Conservation (phyloP, 2,797 vertebrate species). For the Channa striata region DNA sequence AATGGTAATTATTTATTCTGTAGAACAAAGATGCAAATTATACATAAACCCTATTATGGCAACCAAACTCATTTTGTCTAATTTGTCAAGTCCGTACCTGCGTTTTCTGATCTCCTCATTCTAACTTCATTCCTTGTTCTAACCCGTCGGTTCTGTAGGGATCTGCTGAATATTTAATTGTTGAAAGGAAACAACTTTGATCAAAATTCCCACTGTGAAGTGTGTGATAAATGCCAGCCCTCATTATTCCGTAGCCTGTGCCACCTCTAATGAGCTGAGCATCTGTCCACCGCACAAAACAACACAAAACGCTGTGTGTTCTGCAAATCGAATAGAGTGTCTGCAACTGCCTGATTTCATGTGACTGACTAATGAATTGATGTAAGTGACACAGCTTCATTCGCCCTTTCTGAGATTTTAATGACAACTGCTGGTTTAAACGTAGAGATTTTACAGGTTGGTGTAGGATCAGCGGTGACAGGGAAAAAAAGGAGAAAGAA, state of each 20-base stretch:
- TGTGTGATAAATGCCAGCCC: conserved; percentile 65
- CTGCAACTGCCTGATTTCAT: conserved; percentile 53
- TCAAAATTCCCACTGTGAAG: conserved; percentile 55
- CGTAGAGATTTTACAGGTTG: not conserved
- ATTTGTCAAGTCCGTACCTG: no score
- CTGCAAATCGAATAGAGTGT: conserved; percentile 62
- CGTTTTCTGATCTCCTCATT: conserved; percentile 10
- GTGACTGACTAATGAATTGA: conserved; percentile 62
- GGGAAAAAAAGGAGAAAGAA: not conserved
- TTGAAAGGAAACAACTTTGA: conserved; percentile 17
- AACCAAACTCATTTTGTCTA: not conserved
- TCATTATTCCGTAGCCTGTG: conserved; percentile 51
- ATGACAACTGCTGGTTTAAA: conserved; percentile 15
- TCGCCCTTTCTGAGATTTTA: conserved; percentile 37
- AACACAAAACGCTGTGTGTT: conserved; percentile 37
- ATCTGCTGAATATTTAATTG: conserved; percentile 24
- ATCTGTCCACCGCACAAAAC: conserved; percentile 47
- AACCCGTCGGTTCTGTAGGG: not conserved
- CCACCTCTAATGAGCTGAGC: conserved; percentile 59
- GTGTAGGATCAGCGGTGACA: not conserved
- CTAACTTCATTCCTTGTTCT: not conserved
- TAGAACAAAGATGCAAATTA: no score
- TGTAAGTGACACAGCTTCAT: conserved; percentile 45
- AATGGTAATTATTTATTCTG: no score
- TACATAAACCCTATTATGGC: not conserved